Percentiles rank a stretch among this genome's conserved stretches.
phyloP scores from a whole-genome alignment of 2,888 invertebrate genomes.

The Chrysopilus asiliformis region DNA sequence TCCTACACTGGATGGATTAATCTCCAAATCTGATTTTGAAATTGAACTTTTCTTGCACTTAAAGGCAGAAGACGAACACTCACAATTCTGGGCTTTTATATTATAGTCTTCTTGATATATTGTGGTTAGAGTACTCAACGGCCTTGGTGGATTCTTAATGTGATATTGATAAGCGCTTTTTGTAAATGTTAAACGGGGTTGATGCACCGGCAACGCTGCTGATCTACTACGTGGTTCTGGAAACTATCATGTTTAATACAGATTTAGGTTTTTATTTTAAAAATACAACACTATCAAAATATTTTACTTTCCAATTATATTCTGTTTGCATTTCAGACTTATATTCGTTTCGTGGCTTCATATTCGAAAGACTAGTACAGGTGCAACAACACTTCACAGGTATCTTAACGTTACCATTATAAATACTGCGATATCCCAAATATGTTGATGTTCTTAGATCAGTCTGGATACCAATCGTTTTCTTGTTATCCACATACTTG shows the following conservation, averaged over 20 bases:
- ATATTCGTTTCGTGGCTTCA: background rate
- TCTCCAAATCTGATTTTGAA: too few species aligned
- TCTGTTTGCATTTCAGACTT: conserved; percentile 7
- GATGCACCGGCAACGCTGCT: too few species aligned
- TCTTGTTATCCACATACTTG: conserved; percentile 22
- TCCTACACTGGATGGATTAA: conserved; percentile 23
- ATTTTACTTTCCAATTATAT: conserved; percentile 7
- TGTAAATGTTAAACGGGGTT: too few species aligned
- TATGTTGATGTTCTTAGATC: conserved; percentile 30
- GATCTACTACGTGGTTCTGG: conserved; percentile 18
- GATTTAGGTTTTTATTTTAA: too few species aligned
- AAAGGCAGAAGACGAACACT: too few species aligned
- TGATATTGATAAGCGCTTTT: too few species aligned
- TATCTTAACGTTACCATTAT: conserved; percentile 17
- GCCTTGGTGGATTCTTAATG: too few species aligned
- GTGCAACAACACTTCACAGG: conserved; percentile 7
- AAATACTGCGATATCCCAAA: conserved; percentile 22
- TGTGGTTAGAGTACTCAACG: conserved; percentile 22
- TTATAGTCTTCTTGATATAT: conserved; percentile 21
- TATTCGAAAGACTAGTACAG: background rate
- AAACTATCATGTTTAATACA: too few species aligned
- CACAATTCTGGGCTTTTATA: too few species aligned
- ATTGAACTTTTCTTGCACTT: too few species aligned
- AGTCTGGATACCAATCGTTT: conserved; percentile 19
- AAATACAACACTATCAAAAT: too few species aligned